Base-by-base conservation (phyloP, 2,888 invertebrate species). In the Galerucella nymphaeae region DNA sequence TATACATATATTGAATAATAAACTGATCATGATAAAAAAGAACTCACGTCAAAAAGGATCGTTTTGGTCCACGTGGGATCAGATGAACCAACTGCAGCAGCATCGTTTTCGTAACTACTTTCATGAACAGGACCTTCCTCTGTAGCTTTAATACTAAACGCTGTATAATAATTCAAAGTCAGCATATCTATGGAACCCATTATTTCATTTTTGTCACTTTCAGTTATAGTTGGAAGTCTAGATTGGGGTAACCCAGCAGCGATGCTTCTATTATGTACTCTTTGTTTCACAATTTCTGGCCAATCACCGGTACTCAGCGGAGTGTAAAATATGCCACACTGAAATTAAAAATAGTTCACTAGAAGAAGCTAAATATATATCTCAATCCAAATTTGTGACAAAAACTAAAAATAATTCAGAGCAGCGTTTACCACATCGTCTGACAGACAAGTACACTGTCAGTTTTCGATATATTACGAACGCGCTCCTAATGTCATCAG, bases 131-230 rank as follows among this genome's bases (percentile, higher is more conserved):
- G 48, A 10, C 58, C 45, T 59, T 61, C 42, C 1, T 62, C 41
- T 50, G 74, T 67, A 9, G 57, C 42, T 38, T 9, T 8, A 18
- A 85, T 88, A 78, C 91, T 78, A 76, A 86, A 86, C 0, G 91
- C 89, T 0, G 93, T 91, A 82, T 95, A 95, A 8, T 73, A 66
- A 83, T 95, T 95, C 16, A 94, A 84, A 1, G 93, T 94, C 69
- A 94, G 87, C 84, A 92, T 93, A 82, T 95, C 94, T 1, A 88
- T 88, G 0, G 93, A 90, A 0, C 89, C 91, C 30, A 85, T 86
- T 42, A 94, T 90, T 69, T 87, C 86, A 11, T 86, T 82, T 5
- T 92, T 86, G 86, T 94, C 93, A 38, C 90, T 87, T 0, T 80
- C 38, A 0, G 90, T 90, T 80, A 93, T 91, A 69, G 81, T 82